Evolutionary conservation across 2,888 invertebrate genomes (phyloP).

Genomic region (Agriopis leucophaearia): DNA sequence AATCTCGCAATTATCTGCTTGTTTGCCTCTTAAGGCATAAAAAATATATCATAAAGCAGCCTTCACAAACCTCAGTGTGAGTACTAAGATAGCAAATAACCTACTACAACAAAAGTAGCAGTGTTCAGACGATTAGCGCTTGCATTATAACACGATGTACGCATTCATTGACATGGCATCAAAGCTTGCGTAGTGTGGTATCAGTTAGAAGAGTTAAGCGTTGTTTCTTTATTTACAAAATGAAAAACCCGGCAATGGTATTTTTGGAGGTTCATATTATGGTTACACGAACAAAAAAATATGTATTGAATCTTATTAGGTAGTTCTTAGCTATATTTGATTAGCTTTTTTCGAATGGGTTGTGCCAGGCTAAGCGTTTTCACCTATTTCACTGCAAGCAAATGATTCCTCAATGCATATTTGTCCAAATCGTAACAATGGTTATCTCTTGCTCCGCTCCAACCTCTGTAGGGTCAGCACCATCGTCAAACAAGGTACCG

Average conservation of each 20-base stretch:
- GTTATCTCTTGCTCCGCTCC: slow-evolving; percentile 42
- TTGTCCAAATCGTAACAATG: background rate
- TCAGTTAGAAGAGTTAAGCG: slow-evolving; percentile 4
- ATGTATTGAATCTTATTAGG: too few species aligned
- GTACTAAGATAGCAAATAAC: slow-evolving; percentile 34
- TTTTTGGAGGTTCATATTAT: too few species aligned
- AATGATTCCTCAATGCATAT: background rate
- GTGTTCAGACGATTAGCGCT: slow-evolving; percentile 34
- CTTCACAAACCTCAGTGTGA: slow-evolving; percentile 2
- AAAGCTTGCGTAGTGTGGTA: slow-evolving; percentile 9
- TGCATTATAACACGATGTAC: slow-evolving; percentile 32
- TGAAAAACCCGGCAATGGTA: too few species aligned
- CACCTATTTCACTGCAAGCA: background rate
- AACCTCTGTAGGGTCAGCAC: slow-evolving; percentile 72
- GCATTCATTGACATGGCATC: slow-evolving; percentile 42
- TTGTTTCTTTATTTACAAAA: too few species aligned
- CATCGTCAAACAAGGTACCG: slow-evolving; percentile 82
- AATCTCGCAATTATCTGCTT: too few species aligned
- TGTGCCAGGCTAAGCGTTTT: too few species aligned
- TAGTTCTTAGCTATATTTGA: too few species aligned
- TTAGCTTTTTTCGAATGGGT: too few species aligned
- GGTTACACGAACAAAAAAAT: too few species aligned
- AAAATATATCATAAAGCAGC: background rate
- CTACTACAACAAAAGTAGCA: slow-evolving; percentile 30
- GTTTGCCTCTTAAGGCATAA: too few species aligned